Percentiles rank a stretch among this genome's conserved stretches.
These are phyloP conservation scores for Nerophis ophidion DNA, from an alignment of 2,113 vertebrate genomes.

Conservation along the genomic window DNA sequence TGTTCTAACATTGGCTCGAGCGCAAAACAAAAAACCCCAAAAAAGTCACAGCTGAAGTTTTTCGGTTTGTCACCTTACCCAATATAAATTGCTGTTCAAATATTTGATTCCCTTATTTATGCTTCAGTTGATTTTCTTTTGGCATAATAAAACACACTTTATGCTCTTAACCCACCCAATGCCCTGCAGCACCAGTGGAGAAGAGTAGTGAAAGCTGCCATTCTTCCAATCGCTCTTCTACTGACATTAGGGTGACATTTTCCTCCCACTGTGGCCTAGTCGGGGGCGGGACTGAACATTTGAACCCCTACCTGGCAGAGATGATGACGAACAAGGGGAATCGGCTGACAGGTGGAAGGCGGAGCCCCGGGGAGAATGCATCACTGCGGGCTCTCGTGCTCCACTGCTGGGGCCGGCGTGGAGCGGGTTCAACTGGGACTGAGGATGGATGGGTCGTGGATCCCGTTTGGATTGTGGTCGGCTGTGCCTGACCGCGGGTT, in stretches of 20 bases:
- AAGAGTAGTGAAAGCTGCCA: conserved; percentile 48
- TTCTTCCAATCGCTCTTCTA: conserved; percentile 40
- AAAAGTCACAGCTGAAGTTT: too few relatives aligned
- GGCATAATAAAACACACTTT: conserved; percentile 15
- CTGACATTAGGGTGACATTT: conserved; percentile 67
- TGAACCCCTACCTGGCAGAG: conserved; percentile 61
- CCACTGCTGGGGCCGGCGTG: conserved; percentile 32
- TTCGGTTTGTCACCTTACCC: not conserved
- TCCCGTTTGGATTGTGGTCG: conserved; percentile 26
- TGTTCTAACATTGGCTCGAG: too few relatives aligned
- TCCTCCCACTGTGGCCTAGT: conserved; percentile 52
- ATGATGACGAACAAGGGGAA: conserved; percentile 48
- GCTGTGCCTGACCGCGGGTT: conserved; percentile 17
- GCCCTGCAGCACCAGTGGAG: conserved; percentile 44
- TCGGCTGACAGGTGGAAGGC: conserved; percentile 37
- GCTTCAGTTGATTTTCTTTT: conserved; percentile 12
- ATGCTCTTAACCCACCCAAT: conserved; percentile 33
- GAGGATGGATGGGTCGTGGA: conserved; percentile 29
- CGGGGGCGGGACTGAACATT: conserved; percentile 28
- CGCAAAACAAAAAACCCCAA: too few relatives aligned
- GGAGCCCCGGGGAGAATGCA: conserved; percentile 44
- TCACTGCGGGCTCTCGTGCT: conserved; percentile 37
- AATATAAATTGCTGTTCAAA: conserved; percentile 11
- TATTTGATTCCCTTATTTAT: conserved; percentile 23
- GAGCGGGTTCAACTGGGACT: conserved; percentile 28